Base-by-base conservation (phyloP, 2,797 vertebrate species). In the Sebastes kiyomatsui region DNA sequence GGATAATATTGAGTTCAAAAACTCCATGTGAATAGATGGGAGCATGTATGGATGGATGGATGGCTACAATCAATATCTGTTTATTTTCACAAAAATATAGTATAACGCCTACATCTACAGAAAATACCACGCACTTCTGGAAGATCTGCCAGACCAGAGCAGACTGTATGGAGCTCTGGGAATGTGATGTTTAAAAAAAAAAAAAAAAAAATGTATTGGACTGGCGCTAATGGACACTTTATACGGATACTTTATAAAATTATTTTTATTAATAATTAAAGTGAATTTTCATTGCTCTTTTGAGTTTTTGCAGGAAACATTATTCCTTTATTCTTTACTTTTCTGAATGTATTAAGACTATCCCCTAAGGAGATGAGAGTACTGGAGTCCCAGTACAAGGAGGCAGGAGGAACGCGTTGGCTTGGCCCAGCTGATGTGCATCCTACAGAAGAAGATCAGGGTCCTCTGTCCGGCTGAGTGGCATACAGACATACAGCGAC, bases 41-140 rank as follows among this genome's bases (percentile, higher is more conserved):
- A 46, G 8, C 16, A 14, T 62, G 7, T 33, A 18, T 65, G 33
- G 49, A 54, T 54, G 42, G 42, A 7, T 46, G 42, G 42, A 46
- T 46, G 35, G 4, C 62, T 42, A 10, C 33, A 9, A 25, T 25
- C 13, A 25, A 22, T 42, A 25, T 42, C 9, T 23, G 6, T 22
- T 22, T 55, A 25, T 42, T 46, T 66, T 66, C 35, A 14, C 35
- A 38, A 38, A 14, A 38, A 38, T 38, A 38, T 38, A 38, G 12
- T 38, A 38, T 38, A 94, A 94, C 0, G 96, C 95, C 7, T 97
- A 97, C 64, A 95, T 97, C 22, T 97, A 97, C 72, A 95, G 96
- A 28, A 95, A 94, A 56, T 98, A 97, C 65, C 77, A 89, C 0
- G 94, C 88, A 0, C 82, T 98, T 0, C 72, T 93, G 49, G 90